Conservation (phyloP, 2,797 vertebrate genomes). For the Bovichtus variegatus region DNA sequence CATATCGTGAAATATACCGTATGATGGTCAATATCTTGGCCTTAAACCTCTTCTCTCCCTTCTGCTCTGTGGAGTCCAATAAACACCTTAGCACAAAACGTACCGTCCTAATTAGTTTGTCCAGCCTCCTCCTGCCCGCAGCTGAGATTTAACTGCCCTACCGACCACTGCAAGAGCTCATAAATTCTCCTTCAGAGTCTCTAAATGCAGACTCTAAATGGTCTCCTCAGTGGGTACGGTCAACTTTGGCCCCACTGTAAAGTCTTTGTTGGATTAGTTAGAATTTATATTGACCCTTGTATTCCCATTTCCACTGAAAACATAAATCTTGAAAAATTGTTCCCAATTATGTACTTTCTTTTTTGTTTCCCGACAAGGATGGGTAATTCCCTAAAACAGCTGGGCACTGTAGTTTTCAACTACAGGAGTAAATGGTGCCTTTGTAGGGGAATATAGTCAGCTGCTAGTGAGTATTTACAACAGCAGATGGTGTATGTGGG, state of each 20-base stretch:
- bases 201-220: slow-evolving; percentile 11
- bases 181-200: background rate
- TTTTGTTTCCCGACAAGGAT: background rate
- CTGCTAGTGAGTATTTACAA: slow-evolving; percentile 19
- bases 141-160: background rate
- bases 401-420: background rate
- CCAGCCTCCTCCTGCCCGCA: background rate
- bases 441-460: background rate
- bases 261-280: background rate
- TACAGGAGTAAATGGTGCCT: slow-evolving; percentile 6
- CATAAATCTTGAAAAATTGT: background rate
- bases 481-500: slow-evolving; percentile 2
- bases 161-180: background rate
- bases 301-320: background rate
- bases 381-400: background rate
- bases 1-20: background rate
- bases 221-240: background rate
- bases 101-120: slow-evolving; percentile 9
- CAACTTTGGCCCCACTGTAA: background rate
- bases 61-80: background rate
- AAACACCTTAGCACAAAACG: background rate
- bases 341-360: background rate
- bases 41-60: background rate
- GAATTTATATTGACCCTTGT: background rate
- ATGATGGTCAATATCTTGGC: background rate